Conservation (phyloP, 2,113 vertebrate genomes). For the Lota lota region DNA sequence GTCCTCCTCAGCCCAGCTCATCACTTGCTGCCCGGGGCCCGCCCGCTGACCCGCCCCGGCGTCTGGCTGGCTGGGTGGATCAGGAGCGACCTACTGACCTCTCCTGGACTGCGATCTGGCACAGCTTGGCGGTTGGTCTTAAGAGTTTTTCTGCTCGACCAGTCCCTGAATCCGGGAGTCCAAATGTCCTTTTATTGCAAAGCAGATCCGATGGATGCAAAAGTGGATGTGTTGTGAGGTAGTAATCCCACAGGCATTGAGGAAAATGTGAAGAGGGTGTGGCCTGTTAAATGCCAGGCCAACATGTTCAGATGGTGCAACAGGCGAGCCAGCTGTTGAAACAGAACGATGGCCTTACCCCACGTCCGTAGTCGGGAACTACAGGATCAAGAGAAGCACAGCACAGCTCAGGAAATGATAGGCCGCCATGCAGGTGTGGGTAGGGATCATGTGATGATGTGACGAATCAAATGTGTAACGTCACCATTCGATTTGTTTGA, state of each 20-base stretch:
- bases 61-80: constrained; percentile 8
- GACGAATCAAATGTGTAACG: too few relatives aligned
- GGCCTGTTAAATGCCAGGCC: constrained; percentile 15
- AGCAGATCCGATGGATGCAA: background rate
- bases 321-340: constrained; percentile 8
- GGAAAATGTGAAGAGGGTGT: background rate
- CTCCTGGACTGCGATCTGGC: background rate
- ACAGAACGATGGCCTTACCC: constrained; percentile 1
- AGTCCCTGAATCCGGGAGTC: background rate
- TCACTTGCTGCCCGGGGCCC: constrained; percentile 32
- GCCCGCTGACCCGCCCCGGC: background rate
- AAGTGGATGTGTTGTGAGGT: background rate
- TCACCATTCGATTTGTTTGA: background rate
- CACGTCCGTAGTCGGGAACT: constrained; percentile 5
- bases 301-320: constrained; percentile 9
- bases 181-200: constrained; percentile 1
- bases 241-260: constrained; percentile 3
- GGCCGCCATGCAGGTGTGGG: background rate
- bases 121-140: background rate
- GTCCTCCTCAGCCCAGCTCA: constrained; percentile 81
- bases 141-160: background rate
- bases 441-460: background rate
- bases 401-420: constrained; percentile 10
- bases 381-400: constrained; percentile 20
- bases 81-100: background rate